A percentile compares a stretch with the other conserved stretches of the same genome.
Conservation (phyloP, 1,140 invertebrate species). For the Maniola jurtina region DNA sequence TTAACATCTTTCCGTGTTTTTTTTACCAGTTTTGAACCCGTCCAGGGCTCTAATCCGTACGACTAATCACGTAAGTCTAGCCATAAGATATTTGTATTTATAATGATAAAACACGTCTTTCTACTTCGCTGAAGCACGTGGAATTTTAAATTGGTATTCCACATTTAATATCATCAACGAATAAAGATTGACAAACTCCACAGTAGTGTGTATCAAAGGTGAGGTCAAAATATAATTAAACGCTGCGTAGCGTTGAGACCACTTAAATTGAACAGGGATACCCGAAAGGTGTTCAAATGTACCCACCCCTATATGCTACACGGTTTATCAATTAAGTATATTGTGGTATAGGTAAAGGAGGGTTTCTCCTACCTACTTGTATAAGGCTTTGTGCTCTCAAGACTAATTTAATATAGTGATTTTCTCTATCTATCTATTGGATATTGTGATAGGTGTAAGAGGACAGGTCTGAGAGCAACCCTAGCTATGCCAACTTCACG, state of each 20-base stretch:
- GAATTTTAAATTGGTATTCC: not conserved
- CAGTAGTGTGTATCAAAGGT: slow-evolving; percentile 16
- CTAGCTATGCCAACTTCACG: no score
- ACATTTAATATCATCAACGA: not conserved
- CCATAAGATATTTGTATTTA: no score
- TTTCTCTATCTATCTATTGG: not conserved
- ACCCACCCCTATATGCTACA: slow-evolving; percentile 17
- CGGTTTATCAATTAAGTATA: slow-evolving; percentile 25
- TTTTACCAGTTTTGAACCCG: no score
- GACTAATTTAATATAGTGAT: not conserved
- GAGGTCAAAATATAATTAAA: slow-evolving; percentile 30
- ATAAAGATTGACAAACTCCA: not conserved
- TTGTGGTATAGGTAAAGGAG: not conserved
- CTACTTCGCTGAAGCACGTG: no score
- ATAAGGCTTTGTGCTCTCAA: not conserved
- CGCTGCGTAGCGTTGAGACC: slow-evolving; percentile 21
- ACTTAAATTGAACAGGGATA: slow-evolving; percentile 25
- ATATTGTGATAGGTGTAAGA: no score
- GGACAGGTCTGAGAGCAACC: no score
- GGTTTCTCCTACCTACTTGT: not conserved
- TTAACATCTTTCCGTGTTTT: no score
- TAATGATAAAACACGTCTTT: no score
- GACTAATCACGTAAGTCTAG: no score
- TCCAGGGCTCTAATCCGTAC: no score
- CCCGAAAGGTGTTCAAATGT: slow-evolving; percentile 24